Evolutionary conservation across 2,113 vertebrate genomes (phyloP).

Genomic region (Engystomops pustulosus): DNA sequence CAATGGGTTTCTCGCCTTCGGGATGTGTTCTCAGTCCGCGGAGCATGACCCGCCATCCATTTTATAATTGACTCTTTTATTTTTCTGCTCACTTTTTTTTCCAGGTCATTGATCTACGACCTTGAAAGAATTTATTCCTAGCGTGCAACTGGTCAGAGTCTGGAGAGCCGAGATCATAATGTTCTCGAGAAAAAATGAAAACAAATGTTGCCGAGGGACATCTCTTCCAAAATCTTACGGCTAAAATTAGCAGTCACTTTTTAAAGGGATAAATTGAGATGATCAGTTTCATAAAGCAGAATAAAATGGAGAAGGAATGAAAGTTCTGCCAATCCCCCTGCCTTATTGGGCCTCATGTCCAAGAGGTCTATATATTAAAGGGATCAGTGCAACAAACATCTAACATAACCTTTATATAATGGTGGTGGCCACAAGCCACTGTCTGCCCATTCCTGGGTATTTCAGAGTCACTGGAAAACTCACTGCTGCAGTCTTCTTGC

Average conservation of each 20-base stretch:
- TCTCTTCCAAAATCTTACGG: neutral
- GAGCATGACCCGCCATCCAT: slow-evolving; percentile 16
- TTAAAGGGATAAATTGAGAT: neutral
- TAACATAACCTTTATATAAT: too few relatives aligned
- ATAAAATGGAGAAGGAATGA: too few relatives aligned
- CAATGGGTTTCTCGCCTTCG: neutral
- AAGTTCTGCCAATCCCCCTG: too few relatives aligned
- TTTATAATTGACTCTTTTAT: slow-evolving; percentile 32
- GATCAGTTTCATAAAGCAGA: too few relatives aligned
- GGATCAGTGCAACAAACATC: too few relatives aligned
- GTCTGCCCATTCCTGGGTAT: too few relatives aligned
- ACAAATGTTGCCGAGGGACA: neutral
- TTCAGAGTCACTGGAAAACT: too few relatives aligned
- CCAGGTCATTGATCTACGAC: slow-evolving; percentile 29
- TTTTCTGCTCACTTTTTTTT: neutral
- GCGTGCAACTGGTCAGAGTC: neutral
- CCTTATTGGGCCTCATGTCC: too few relatives aligned
- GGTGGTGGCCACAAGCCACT: too few relatives aligned
- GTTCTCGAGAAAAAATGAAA: neutral
- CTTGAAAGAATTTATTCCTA: slow-evolving; percentile 9
- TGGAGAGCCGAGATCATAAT: neutral
- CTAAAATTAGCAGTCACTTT: too few relatives aligned
- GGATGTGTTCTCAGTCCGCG: slow-evolving; percentile 18
- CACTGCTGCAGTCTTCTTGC: too few relatives aligned
- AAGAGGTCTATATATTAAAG: too few relatives aligned